Base-by-base conservation (phyloP, 2,113 vertebrate genomes). In the Perca schrenkii region DNA sequence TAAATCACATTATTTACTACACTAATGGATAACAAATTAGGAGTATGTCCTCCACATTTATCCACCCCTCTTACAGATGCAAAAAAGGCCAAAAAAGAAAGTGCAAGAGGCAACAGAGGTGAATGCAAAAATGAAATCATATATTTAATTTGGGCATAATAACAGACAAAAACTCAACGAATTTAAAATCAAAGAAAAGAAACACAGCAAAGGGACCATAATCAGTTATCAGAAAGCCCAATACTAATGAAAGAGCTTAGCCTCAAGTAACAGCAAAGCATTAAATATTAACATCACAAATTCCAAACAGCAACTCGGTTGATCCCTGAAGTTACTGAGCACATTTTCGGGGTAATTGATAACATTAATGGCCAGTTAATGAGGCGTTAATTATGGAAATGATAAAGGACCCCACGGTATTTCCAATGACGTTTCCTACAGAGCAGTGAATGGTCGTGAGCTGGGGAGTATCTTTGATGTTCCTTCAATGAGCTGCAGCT, bases 401-500 rank as follows among this genome's bases (percentile, higher is more conserved):
- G 78, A 91, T 80, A 82, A 77, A 14, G 11, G 64, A 64, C 74
- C 82, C 79, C 6, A 14, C 2, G 36, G 83, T 62, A 68, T 68
- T 68, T 82, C 65, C 70, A 79, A 60, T 82, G 71, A 78, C 4
- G 22, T 83, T 87, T 82, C 61, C 73, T 65, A 16, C 66, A 63
- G 57, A 90, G 57, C 60, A 15, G 34, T 40, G 71, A 79, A 70
- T 70, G 79, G 62, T 60, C 19, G 22, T 64, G 64, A 80, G 68
- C 19, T 53, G 22, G 36, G 70, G 58, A 58, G 47, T 40, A 66
- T 64, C 91, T 93, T 90, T 91, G 90, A 93, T 90, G 88, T 90
- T 86, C 70, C 57, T 74, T 90, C 86, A 88, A 17, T 67, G 87
- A 84, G 89, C 79, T 68, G 69, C 77, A 82, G 89, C 85, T 91